Conservation (phyloP, 2,113 vertebrate species). For the Protomyctophum bolini region DNA sequence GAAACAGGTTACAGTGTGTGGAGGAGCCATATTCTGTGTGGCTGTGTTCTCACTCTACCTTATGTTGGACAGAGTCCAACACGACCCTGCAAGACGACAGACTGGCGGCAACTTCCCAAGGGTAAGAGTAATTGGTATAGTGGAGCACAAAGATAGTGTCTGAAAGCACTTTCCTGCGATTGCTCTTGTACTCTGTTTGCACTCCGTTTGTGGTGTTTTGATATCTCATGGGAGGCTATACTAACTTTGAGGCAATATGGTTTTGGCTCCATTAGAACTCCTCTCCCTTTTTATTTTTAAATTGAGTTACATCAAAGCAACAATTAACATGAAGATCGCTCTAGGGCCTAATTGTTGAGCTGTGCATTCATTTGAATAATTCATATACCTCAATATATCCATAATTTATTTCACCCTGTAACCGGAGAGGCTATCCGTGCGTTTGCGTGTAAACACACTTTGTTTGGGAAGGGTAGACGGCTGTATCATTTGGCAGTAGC, state of each 20-base stretch:
- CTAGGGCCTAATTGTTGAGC: neutral
- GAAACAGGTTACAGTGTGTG: slow-evolving; percentile 97
- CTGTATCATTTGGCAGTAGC: neutral
- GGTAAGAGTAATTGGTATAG: slow-evolving; percentile 75
- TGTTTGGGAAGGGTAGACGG: neutral
- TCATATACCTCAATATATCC: neutral
- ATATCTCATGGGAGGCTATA: neutral
- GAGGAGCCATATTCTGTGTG: slow-evolving; percentile 97
- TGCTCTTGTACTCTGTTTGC: neutral
- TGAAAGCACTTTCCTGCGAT: neutral
- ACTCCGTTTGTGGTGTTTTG: neutral
- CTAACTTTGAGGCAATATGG: neutral
- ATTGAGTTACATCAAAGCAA: slow-evolving; percentile 1
- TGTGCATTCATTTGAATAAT: neutral
- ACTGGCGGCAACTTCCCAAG: slow-evolving; percentile 92
- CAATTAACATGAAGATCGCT: neutral
- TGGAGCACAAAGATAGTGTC: neutral
- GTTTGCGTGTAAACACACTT: slow-evolving; percentile 9
- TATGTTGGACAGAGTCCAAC: slow-evolving; percentile 98
- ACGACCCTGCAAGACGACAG: slow-evolving; percentile 89
- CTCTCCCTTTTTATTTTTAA: neutral
- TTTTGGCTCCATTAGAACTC: neutral
- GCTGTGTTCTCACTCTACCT: slow-evolving; percentile 98
- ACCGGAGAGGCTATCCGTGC: slow-evolving; percentile 4
- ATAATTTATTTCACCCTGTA: slow-evolving; percentile 8